A percentile compares a stretch with the other conserved stretches of the same genome.
phyloP scores from a whole-genome alignment of 1,140 invertebrate genomes.

The Drosophila kohkoa region DNA sequence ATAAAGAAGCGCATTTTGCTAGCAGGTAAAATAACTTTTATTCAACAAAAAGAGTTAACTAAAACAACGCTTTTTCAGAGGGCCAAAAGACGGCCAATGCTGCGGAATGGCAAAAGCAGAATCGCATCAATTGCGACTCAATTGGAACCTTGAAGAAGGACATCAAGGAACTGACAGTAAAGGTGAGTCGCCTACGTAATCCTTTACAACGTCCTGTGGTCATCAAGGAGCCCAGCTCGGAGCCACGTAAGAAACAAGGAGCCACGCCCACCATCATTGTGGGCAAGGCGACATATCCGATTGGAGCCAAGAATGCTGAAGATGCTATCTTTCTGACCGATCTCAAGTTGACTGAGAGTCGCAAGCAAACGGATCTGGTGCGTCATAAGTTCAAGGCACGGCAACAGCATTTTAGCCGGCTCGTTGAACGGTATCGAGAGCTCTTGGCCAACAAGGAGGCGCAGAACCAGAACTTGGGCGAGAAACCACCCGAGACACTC shows the following conservation, averaged over 20 bases:
- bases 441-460: constrained; percentile 85
- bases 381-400: constrained; percentile 88
- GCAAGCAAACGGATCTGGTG: constrained; percentile 91
- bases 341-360: constrained; percentile 90
- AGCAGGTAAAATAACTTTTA: constrained; percentile 86
- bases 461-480: constrained; percentile 80
- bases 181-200: constrained; percentile 86
- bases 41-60: neutral
- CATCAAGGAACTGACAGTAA: constrained; percentile 87
- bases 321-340: constrained; percentile 88
- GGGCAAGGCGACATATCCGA: constrained; percentile 77
- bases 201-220: constrained; percentile 71
- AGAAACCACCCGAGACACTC: constrained; percentile 85
- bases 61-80: constrained; percentile 86
- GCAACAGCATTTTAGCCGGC: constrained; percentile 86
- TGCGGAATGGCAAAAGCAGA: constrained; percentile 91
- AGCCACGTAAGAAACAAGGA: constrained; percentile 50
- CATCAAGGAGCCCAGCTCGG: constrained; percentile 61
- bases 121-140: constrained; percentile 89
- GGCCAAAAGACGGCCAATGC: constrained; percentile 92
- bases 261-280: constrained; percentile 73
- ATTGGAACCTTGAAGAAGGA: constrained; percentile 91
- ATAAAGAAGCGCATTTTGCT: constrained; percentile 93
- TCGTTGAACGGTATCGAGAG: constrained; percentile 87
- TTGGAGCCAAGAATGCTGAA: constrained; percentile 85